A percentile compares a stretch with the other conserved stretches of the same genome.
Conservation (phyloP, 2,113 vertebrate species). For the Neodontobutis hainanensis region DNA sequence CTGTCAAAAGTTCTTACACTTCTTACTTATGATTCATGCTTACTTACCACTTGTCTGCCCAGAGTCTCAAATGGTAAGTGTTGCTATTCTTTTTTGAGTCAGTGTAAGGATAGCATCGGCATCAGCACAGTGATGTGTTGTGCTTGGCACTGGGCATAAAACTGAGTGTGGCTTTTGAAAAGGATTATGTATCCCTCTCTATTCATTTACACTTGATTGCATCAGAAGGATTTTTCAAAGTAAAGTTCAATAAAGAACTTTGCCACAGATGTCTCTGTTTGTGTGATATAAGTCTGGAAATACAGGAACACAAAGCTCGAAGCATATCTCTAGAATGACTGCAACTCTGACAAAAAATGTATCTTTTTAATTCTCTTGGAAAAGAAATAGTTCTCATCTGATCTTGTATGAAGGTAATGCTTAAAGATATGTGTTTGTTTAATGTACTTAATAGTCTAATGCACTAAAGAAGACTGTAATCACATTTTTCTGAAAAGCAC, state of each 20-base stretch:
- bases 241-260: not conserved
- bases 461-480: not conserved
- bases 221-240: conserved; percentile 17
- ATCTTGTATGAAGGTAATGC: not conserved
- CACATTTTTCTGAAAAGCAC: not conserved
- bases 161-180: not conserved
- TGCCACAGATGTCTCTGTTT: conserved; percentile 5
- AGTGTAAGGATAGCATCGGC: not conserved
- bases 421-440: too few species aligned
- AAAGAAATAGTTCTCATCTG: conserved; percentile 11
- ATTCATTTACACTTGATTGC: conserved; percentile 7
- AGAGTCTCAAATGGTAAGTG: not conserved
- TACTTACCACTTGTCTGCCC: not conserved
- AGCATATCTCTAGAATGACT: conserved; percentile 5
- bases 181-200: not conserved
- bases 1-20: not conserved
- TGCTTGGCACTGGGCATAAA: not conserved
- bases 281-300: conserved; percentile 9
- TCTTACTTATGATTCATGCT: not conserved
- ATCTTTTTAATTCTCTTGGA: not conserved
- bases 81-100: conserved; percentile 3
- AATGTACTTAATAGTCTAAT: too few species aligned
- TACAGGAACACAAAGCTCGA: conserved; percentile 11
- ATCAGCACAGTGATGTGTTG: not conserved
- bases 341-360: not conserved